Conservation (phyloP, 2,113 vertebrate genomes). For the Xiphophorus couchianus region DNA sequence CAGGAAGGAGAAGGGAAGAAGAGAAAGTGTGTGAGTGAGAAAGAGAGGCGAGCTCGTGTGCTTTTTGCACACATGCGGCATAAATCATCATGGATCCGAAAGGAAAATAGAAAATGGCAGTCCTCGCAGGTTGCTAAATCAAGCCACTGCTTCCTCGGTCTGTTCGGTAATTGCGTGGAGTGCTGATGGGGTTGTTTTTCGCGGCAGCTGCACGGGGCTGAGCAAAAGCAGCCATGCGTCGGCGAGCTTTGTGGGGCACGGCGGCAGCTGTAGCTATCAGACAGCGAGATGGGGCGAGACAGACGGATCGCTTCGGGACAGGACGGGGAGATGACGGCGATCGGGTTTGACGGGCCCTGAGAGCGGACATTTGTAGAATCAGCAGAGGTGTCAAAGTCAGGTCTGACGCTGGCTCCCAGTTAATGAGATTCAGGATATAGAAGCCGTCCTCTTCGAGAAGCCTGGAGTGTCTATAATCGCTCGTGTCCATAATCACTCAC, state of each 20-base stretch:
- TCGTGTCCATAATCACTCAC: conserved; percentile 7
- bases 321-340: conserved; percentile 32
- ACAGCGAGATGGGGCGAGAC: conserved; percentile 20
- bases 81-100: conserved; percentile 72
- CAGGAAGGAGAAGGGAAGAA: conserved; percentile 49
- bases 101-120: conserved; percentile 73
- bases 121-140: conserved; percentile 73
- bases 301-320: conserved; percentile 31
- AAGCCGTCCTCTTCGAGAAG: conserved; percentile 6
- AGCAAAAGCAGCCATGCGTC: conserved; percentile 55
- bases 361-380: conserved; percentile 37
- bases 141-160: conserved; percentile 67
- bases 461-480: conserved; percentile 19
- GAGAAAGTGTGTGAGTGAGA: conserved; percentile 55
- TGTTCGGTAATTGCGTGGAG: conserved; percentile 69
- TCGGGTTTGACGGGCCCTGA: conserved; percentile 33
- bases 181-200: conserved; percentile 70
- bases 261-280: conserved; percentile 32
- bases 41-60: conserved; percentile 27
- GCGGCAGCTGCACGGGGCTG: conserved; percentile 39
- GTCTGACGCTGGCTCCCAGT: conserved; percentile 20
- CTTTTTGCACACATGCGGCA: conserved; percentile 44
- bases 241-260: conserved; percentile 1
- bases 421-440: conserved; percentile 29
- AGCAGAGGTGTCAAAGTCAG: conserved; percentile 37